Evolutionary conservation across 2,797 vertebrate genomes (phyloP).

Genomic region (Leptoclinus maculatus): DNA sequence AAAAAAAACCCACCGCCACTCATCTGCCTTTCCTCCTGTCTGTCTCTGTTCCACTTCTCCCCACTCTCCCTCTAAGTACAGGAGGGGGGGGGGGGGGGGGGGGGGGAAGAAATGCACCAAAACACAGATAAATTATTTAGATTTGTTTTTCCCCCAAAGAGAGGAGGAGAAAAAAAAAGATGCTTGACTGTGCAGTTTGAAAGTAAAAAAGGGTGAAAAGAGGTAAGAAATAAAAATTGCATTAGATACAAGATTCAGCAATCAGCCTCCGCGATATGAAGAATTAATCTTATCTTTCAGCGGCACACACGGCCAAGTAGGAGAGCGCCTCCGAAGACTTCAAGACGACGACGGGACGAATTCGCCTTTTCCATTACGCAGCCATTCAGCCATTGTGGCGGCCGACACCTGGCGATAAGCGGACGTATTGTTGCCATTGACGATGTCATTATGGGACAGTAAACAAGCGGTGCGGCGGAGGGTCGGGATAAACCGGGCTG

Average conservation of each 20-base stretch:
- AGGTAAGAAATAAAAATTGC: conserved; percentile 78
- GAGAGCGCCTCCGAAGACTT: conserved; percentile 64
- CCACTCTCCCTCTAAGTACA: conserved; percentile 59
- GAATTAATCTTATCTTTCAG: conserved; percentile 80
- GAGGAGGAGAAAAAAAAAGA: conserved; percentile 51
- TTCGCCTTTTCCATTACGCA: conserved; percentile 60
- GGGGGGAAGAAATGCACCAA: conserved; percentile 72
- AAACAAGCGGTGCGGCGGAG: conserved; percentile 69
- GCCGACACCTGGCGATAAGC: conserved; percentile 72
- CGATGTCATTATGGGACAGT: conserved; percentile 78
- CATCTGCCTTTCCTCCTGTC: conserved; percentile 60
- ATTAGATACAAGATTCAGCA: conserved; percentile 83
- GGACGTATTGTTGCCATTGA: conserved; percentile 73
- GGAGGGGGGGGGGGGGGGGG: conserved; percentile 10
- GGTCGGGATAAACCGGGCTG: conserved; percentile 58
- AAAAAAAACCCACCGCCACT: conserved; percentile 16
- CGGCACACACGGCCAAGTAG: conserved; percentile 56
- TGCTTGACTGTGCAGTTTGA: conserved; percentile 83
- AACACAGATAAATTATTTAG: conserved; percentile 85
- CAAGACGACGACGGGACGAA: conserved; percentile 63
- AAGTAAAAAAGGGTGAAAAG: conserved; percentile 46
- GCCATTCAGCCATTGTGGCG: conserved; percentile 70
- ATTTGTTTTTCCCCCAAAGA: conserved; percentile 64
- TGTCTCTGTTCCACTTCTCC: conserved; percentile 54
- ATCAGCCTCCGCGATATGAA: conserved; percentile 77